A percentile compares a stretch with the other conserved stretches of the same genome.
phyloP scores from a whole-genome alignment of 2,797 vertebrate species.

The Percopsis omiscomaycus region DNA sequence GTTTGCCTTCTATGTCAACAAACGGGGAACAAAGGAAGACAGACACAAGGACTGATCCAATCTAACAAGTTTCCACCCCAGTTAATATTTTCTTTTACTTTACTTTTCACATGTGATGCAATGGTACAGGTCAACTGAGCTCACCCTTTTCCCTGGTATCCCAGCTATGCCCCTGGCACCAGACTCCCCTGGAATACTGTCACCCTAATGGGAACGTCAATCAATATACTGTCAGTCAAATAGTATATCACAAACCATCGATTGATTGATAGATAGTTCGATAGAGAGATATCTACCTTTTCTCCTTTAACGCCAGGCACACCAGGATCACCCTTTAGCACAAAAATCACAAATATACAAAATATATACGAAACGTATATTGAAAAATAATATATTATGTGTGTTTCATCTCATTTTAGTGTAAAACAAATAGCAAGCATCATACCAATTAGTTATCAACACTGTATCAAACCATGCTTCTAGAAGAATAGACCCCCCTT shows the following conservation, averaged over 20 bases:
- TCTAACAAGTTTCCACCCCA: neutral
- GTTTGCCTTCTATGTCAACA: no score
- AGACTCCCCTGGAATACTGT: slow-evolving; percentile 73
- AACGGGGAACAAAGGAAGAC: neutral
- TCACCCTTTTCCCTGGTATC: slow-evolving; percentile 80
- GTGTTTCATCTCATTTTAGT: no score
- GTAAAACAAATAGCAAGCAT: no score
- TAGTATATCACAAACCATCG: neutral
- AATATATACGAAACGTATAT: neutral
- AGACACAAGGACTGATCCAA: neutral
- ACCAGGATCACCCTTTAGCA: slow-evolving; percentile 76
- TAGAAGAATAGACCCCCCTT: no score
- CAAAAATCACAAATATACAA: neutral
- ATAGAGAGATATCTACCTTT: slow-evolving; percentile 71
- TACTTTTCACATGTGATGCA: neutral
- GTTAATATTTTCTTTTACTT: neutral
- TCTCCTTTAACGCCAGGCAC: slow-evolving; percentile 79
- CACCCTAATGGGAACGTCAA: slow-evolving; percentile 73
- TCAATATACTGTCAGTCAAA: slow-evolving; percentile 1
- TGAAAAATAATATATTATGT: no score
- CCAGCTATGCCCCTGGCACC: slow-evolving; percentile 81
- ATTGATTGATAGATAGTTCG: neutral
- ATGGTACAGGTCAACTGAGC: neutral
- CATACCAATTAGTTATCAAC: no score
- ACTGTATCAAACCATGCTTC: no score